Percentiles rank a stretch among this genome's conserved stretches.
phyloP scores from a whole-genome alignment of 2,113 vertebrate genomes.

The Apteryx owenii region DNA sequence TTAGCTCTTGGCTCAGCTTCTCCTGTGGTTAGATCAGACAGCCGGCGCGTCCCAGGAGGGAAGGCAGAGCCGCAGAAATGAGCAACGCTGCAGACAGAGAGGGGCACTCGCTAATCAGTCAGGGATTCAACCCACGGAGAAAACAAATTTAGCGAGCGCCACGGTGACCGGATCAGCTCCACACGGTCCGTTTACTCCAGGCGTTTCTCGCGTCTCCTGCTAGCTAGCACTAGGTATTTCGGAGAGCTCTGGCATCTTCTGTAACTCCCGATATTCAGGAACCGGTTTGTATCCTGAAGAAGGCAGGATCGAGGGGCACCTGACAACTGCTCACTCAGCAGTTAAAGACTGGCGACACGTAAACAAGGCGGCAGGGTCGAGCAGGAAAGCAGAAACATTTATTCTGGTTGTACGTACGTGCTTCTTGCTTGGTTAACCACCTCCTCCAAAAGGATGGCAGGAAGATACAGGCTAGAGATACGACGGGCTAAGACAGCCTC shows the following conservation, averaged over 20 bases:
- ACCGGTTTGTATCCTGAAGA: background rate
- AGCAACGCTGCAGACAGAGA: background rate
- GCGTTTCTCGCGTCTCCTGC: background rate
- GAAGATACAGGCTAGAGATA: background rate
- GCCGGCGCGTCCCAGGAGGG: background rate
- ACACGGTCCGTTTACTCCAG: rapidly evolving
- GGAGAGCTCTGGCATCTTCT: background rate
- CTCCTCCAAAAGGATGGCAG: background rate
- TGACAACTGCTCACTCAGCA: background rate
- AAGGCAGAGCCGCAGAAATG: background rate
- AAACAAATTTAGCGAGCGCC: background rate
- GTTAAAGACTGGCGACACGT: background rate
- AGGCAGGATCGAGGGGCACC: background rate
- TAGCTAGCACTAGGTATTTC: background rate
- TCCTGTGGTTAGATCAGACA: background rate
- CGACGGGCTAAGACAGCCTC: background rate
- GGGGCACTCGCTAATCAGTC: background rate
- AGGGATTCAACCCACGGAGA: background rate
- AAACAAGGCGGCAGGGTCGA: background rate
- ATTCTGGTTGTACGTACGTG: background rate
- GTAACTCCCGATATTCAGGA: background rate
- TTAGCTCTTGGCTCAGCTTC: background rate
- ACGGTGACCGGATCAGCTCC: background rate
- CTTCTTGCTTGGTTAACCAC: background rate
- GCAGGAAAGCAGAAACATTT: background rate